phyloP scores from a whole-genome alignment of 2,113 vertebrate species.

The Gnathonemus echidnorhynchus region DNA sequence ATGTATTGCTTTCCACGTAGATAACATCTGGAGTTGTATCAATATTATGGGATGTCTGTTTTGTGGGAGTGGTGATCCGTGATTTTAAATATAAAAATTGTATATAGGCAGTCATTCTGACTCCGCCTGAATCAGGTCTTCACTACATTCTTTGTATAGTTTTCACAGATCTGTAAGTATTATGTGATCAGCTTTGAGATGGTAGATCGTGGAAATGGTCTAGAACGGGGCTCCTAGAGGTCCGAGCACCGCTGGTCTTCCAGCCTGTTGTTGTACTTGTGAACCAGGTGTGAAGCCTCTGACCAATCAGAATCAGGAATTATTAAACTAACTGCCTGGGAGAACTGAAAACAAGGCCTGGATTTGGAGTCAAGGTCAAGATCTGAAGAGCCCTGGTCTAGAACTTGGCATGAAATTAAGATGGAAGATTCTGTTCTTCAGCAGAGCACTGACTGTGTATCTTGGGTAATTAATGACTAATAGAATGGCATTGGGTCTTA shows the following conservation, averaged over 20 bases:
- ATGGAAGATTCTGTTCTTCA: neutral
- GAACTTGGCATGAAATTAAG: neutral
- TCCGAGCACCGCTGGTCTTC: too few species aligned
- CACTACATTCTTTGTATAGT: neutral
- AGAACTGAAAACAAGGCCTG: too few species aligned
- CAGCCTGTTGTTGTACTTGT: too few species aligned
- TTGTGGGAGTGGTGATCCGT: neutral
- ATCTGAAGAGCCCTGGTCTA: too few species aligned
- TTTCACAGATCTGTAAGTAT: neutral
- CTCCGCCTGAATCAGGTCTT: neutral
- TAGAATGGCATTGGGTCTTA: neutral
- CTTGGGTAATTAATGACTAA: neutral
- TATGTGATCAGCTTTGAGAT: neutral
- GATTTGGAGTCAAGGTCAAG: too few species aligned
- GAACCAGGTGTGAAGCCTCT: too few species aligned
- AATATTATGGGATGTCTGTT: neutral
- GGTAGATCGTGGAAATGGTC: neutral
- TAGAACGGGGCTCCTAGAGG: neutral
- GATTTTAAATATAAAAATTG: neutral
- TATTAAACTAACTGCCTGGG: too few species aligned
- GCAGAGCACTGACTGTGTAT: neutral
- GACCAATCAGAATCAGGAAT: too few species aligned
- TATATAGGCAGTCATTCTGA: neutral
- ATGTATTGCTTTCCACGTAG: neutral
- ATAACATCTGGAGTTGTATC: neutral